phyloP scores from a whole-genome alignment of 2,888 invertebrate species.

The Achlya flavicornis region DNA sequence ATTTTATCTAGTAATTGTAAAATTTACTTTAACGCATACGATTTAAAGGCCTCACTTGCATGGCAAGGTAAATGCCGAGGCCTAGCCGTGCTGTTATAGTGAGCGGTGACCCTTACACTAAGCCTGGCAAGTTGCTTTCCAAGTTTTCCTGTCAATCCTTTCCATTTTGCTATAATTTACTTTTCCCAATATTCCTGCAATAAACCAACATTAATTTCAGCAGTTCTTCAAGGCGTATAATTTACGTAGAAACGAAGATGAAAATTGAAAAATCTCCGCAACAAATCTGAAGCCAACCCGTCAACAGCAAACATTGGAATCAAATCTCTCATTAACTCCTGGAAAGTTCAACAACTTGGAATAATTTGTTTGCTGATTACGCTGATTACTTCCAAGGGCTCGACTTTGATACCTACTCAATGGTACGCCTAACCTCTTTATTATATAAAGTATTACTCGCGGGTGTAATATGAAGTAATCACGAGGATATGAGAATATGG shows the following conservation, averaged over 20 bases:
- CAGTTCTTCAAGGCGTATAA: conserved; percentile 8
- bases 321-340: conserved; percentile 36
- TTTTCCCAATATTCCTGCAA: too few relatives aligned
- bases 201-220: neutral
- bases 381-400: conserved; percentile 38
- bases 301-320: conserved; percentile 18
- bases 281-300: conserved; percentile 11
- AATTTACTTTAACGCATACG: too few relatives aligned
- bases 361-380: conserved; percentile 51
- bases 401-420: conserved; percentile 6
- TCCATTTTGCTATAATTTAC: too few relatives aligned
- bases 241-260: neutral
- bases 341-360: conserved; percentile 35
- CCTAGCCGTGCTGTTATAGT: too few relatives aligned
- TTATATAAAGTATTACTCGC: conserved; percentile 45
- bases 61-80: too few relatives aligned
- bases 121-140: too few relatives aligned
- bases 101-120: too few relatives aligned
- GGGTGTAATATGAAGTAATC: conserved; percentile 49
- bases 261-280: conserved; percentile 3
- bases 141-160: too few relatives aligned
- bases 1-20: too few relatives aligned
- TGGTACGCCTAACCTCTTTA: conserved; percentile 49
- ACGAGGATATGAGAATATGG: conserved; percentile 28
- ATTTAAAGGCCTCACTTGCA: too few relatives aligned